These are phyloP conservation scores for Bactericera cockerelli DNA, from an alignment of 1,140 invertebrate genomes.

Conservation along the genomic window DNA sequence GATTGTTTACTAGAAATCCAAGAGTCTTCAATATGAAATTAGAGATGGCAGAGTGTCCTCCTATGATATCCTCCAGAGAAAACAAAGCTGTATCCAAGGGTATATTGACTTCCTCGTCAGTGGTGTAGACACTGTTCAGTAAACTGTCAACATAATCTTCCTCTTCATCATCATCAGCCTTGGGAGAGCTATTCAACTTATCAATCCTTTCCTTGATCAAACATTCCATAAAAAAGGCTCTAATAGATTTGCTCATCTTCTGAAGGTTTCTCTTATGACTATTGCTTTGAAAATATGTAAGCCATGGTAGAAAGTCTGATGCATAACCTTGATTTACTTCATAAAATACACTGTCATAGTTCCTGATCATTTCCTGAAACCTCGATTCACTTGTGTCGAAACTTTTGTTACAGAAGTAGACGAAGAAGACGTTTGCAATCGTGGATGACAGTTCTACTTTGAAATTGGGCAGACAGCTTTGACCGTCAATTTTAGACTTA, in stretches of 20 bases:
- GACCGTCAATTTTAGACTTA: constrained; percentile 24
- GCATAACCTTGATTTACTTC: constrained; percentile 80
- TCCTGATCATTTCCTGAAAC: constrained; percentile 47
- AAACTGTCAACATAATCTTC: constrained; percentile 58
- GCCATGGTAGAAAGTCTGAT: constrained; percentile 73
- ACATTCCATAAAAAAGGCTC: constrained; percentile 54
- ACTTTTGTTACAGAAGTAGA: constrained; percentile 63
- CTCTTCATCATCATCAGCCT: constrained; percentile 12
- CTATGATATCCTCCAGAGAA: constrained; percentile 69
- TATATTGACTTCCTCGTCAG: constrained; percentile 44
- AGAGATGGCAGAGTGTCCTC: constrained; percentile 71
- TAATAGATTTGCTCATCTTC: constrained; percentile 48
- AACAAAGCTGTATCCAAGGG: constrained; percentile 35
- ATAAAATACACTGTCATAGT: constrained; percentile 75
- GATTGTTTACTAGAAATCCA: constrained; percentile 44
- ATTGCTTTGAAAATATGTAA: constrained; percentile 15
- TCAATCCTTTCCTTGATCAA: constrained; percentile 49
- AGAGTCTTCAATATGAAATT: constrained; percentile 58
- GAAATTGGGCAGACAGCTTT: not conserved
- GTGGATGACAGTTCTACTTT: constrained; percentile 28
- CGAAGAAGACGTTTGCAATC: constrained; percentile 60
- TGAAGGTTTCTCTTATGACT: constrained; percentile 49
- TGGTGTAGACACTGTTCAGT: constrained; percentile 41
- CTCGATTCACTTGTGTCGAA: constrained; percentile 47
- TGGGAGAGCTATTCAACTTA: not conserved